Percentiles rank a stretch among this genome's conserved stretches.
phyloP scores from a whole-genome alignment of 2,888 invertebrate species.

The Hirtodrosophila cameraria region DNA sequence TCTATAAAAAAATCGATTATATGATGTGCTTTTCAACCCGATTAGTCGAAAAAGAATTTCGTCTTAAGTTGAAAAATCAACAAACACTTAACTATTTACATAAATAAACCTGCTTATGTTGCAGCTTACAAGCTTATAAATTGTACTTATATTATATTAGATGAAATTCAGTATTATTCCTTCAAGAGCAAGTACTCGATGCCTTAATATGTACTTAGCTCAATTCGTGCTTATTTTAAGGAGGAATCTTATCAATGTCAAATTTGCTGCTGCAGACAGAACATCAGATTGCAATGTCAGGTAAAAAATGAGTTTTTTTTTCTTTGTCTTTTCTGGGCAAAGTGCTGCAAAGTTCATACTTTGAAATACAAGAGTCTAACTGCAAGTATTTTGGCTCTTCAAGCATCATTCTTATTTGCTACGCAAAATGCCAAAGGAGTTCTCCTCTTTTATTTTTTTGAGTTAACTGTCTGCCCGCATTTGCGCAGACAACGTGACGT shows the following conservation, averaged over 20 bases:
- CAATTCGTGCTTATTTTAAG: no score
- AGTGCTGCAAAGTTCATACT: conserved; percentile 1
- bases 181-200: no score
- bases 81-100: no score
- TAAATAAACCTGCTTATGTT: no score
- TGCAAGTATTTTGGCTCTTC: conserved; percentile 6
- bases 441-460: conserved; percentile 19
- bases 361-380: conserved; percentile 18
- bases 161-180: neutral
- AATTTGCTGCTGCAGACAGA: conserved; percentile 9
- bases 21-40: no score
- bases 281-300: conserved; percentile 21
- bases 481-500: conserved; percentile 54
- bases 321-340: neutral
- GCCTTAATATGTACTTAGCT: no score
- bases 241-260: conserved; percentile 12
- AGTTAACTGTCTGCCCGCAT: conserved; percentile 34
- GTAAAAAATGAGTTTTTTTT: neutral
- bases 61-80: no score
- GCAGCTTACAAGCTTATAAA: no score
- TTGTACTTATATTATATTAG: no score
- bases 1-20: no score
- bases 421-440: conserved; percentile 43
- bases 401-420: conserved; percentile 26
- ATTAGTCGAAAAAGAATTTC: no score